Evolutionary conservation across 2,888 invertebrate genomes (phyloP).

Genomic region (Spilosoma lubricipeda): DNA sequence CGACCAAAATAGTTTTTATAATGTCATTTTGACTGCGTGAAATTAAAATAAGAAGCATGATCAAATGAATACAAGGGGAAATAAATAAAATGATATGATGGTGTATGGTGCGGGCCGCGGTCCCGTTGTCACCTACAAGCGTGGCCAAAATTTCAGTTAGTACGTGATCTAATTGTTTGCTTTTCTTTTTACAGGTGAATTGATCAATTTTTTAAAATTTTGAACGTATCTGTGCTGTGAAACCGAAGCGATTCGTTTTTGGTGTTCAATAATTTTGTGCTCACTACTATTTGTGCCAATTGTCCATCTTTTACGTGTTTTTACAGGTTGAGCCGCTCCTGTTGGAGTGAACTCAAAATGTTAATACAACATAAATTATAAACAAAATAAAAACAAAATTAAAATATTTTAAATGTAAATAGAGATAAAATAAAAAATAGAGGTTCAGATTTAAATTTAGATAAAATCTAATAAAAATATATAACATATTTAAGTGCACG

Average conservation of each 20-base stretch:
- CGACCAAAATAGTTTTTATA: constrained; percentile 86
- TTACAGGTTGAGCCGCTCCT: constrained; percentile 54
- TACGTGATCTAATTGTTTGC: constrained; percentile 31
- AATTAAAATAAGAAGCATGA: constrained; percentile 77
- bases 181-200: constrained; percentile 30
- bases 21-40: constrained; percentile 70
- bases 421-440: constrained; percentile 13
- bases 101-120: constrained; percentile 76
- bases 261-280: constrained; percentile 63
- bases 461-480: constrained; percentile 23
- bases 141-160: constrained; percentile 32
- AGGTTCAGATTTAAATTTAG: constrained; percentile 23
- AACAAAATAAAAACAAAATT: constrained; percentile 42
- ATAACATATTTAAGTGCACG: constrained; percentile 51
- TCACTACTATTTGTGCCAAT: constrained; percentile 70
- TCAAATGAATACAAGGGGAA: constrained; percentile 64
- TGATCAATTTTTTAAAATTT: constrained; percentile 35
- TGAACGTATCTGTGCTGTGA: constrained; percentile 56
- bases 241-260: constrained; percentile 62
- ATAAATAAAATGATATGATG: constrained; percentile 64
- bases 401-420: constrained; percentile 30
- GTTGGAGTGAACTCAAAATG: constrained; percentile 34
- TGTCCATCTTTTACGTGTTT: constrained; percentile 66
- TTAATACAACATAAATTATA: constrained; percentile 41
- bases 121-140: constrained; percentile 52